A percentile compares a stretch with the other conserved stretches of the same genome.
Evolutionary conservation across 2,113 vertebrate species (phyloP).

Genomic region (Condylura cristata): DNA sequence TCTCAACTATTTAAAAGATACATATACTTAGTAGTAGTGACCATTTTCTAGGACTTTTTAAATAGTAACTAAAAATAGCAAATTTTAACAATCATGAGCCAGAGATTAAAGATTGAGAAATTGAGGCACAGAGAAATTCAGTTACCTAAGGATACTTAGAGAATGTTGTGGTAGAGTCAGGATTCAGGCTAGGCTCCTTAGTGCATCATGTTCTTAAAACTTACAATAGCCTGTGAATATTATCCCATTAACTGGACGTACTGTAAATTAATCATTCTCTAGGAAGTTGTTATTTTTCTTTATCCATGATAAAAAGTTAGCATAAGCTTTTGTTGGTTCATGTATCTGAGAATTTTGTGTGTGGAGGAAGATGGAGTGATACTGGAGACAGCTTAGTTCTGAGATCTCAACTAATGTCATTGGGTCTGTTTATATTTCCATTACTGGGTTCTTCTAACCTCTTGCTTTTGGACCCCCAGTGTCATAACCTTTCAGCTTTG

Average conservation of each 20-base stretch:
- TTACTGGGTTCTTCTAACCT: slow-evolving; percentile 21
- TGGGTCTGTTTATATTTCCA: neutral
- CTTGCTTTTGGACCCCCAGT: slow-evolving; percentile 24
- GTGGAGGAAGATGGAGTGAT: neutral
- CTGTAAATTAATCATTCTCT: neutral
- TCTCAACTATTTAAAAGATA: slow-evolving; percentile 31
- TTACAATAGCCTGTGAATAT: neutral
- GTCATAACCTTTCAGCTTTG: neutral
- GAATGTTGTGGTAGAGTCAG: neutral
- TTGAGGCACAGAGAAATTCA: slow-evolving; percentile 3
- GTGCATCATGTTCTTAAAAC: neutral
- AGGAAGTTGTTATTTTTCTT: neutral
- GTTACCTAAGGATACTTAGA: neutral
- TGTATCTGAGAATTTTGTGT: neutral
- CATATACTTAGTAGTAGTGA: neutral
- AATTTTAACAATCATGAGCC: neutral
- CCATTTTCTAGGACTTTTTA: slow-evolving; percentile 1
- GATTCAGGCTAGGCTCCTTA: slow-evolving; percentile 1
- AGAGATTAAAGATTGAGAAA: slow-evolving; percentile 22
- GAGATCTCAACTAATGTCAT: slow-evolving; percentile 18
- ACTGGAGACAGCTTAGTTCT: slow-evolving; percentile 28
- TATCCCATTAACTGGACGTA: neutral
- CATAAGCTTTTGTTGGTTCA: neutral
- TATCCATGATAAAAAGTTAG: slow-evolving; percentile 33
- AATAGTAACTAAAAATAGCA: neutral